Conservation (phyloP, 2,888 invertebrate species). For the Nudaria mundana region DNA sequence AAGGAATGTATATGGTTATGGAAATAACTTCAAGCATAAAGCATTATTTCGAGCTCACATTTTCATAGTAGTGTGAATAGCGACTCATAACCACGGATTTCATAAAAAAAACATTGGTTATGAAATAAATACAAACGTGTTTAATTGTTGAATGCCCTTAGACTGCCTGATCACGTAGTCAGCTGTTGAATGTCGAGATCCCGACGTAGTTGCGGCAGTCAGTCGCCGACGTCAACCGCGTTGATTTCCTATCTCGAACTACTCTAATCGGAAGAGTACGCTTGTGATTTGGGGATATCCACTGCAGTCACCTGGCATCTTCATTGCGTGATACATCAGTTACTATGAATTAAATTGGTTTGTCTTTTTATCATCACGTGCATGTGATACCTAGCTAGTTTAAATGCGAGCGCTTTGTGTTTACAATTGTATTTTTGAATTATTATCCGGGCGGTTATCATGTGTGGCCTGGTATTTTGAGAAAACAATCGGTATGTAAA, state of each 20-base stretch:
- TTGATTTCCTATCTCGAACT: constrained; percentile 48
- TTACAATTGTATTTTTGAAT: constrained; percentile 22
- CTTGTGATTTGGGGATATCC: constrained; percentile 49
- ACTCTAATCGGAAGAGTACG: constrained; percentile 59
- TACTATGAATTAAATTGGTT: constrained; percentile 43
- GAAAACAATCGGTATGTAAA: constrained; percentile 19
- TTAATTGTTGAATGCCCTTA: constrained; percentile 50
- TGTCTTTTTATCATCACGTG: constrained; percentile 31
- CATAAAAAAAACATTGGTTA: constrained; percentile 53
- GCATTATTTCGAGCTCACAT: constrained; percentile 22
- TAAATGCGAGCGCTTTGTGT: constrained; percentile 31
- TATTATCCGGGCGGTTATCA: constrained; percentile 33
- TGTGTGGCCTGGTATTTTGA: constrained; percentile 16
- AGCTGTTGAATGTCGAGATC: constrained; percentile 34
- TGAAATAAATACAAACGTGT: constrained; percentile 41
- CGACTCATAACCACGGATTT: constrained; percentile 30
- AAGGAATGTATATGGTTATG: constrained; percentile 39
- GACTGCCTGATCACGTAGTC: constrained; percentile 52
- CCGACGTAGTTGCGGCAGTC: constrained; percentile 47
- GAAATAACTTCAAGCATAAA: constrained; percentile 29
- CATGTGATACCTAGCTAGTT: constrained; percentile 26
- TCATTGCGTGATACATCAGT: constrained; percentile 39
- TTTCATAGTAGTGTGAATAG: constrained; percentile 19
- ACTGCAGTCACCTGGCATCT: constrained; percentile 33
- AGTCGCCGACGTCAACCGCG: constrained; percentile 39